Base-by-base conservation (phyloP, 2,888 invertebrate species). In the Adineta ricciae region DNA sequence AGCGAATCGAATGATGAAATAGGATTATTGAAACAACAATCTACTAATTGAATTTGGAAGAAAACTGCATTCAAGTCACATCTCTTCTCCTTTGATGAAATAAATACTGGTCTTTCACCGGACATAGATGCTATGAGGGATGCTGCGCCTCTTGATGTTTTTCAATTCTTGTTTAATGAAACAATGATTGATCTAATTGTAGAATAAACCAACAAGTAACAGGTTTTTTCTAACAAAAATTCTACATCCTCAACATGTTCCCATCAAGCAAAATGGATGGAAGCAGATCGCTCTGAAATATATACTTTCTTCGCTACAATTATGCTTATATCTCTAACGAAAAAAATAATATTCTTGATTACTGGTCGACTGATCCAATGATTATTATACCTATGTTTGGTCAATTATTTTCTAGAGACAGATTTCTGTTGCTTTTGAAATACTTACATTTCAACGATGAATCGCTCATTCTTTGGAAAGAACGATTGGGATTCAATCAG, bases 151-250 rank as follows among this genome's bases (percentile, higher is more conserved):
- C 11, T 56, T 56, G 56, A 56, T 16, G 8, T 56, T 56, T 56
- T 56, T 56, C 4, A 56, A 56, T 56, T 56, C 8, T 56, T 56
- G 11, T 56, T 56, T 24, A 11, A 56, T 56, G 56, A 56, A 56
- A 56, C 56, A 56, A 56, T 56, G 24, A 56, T 56, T 56, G 56
- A 56, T 56, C 56, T 56, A 56, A 56, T 56, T 56, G 56, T 56
- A 16, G 56, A 56, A 56, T 7, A 56, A 56, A 56, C 11, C 7
- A 56, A 56, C 56, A 56, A 56, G 56, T 56, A 56, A 9, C 56
- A 56, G 56, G 11, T 24, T 11, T 56, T 56, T 56, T 56, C 56
- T 56, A 4, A 56, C 11, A 56, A 56, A 9, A n/a, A 56, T 56
- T 4, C n/a, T 56, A 56, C 56, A 56, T n/a, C 56, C 56, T 56